phyloP scores from a whole-genome alignment of 2,888 invertebrate species.

The Salpingus planirostris region DNA sequence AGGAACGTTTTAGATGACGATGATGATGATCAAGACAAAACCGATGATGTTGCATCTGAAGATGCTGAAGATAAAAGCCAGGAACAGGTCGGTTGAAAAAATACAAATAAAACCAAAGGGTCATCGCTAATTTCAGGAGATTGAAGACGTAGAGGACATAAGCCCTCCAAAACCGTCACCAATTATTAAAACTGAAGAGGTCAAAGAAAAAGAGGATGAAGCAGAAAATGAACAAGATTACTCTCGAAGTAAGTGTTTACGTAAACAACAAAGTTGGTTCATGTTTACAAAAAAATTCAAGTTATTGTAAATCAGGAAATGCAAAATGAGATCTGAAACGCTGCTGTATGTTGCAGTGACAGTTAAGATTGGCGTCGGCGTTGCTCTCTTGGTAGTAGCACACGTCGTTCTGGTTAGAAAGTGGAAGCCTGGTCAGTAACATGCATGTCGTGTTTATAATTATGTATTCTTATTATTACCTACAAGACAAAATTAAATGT shows the following conservation, averaged over 20 bases:
- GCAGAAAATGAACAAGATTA: constrained; percentile 11
- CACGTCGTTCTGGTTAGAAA: constrained; percentile 77
- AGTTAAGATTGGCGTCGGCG: constrained; percentile 77
- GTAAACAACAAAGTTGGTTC: neutral
- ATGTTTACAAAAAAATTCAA: constrained; percentile 2
- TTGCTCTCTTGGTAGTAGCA: constrained; percentile 75
- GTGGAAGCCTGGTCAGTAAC: constrained; percentile 63
- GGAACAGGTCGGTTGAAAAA: neutral
- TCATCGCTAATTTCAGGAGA: constrained; percentile 5
- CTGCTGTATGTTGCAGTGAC: constrained; percentile 66
- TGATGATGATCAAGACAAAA: constrained; percentile 23
- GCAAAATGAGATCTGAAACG: constrained; percentile 30
- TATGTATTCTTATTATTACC: constrained; percentile 10
- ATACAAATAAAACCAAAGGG: neutral
- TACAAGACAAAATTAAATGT: constrained; percentile 16
- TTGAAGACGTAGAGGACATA: constrained; percentile 15
- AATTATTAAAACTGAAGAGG: no score
- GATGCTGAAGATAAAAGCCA: constrained; percentile 15
- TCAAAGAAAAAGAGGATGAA: constrained; percentile 11
- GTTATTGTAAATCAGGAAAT: constrained; percentile 39
- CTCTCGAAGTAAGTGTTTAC: constrained; percentile 8
- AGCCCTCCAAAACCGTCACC: no score
- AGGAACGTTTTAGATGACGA: constrained; percentile 20
- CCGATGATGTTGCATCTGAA: constrained; percentile 14
- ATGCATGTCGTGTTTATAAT: constrained; percentile 28